phyloP scores from a whole-genome alignment of 2,113 vertebrate genomes.

The Alexandromys fortis region DNA sequence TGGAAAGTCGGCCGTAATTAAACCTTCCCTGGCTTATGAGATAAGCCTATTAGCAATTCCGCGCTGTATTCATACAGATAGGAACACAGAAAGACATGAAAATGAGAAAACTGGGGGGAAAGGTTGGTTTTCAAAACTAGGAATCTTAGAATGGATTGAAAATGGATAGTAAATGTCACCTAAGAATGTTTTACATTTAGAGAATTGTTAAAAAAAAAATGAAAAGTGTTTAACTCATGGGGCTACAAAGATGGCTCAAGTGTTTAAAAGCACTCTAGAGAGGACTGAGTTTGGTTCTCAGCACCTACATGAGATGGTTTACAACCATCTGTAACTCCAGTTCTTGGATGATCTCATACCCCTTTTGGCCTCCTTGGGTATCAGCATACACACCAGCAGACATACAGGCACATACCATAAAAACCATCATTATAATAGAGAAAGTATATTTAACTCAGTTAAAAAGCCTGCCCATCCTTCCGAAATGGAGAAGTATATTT shows the following conservation, averaged over 20 bases:
- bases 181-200: neutral
- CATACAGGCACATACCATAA: neutral
- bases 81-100: neutral
- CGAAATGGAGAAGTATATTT: neutral
- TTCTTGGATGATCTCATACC: neutral
- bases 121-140: conserved; percentile 30
- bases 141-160: conserved; percentile 31
- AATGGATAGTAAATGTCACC: neutral
- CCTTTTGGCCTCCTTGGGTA: neutral
- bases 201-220: neutral
- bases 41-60: neutral
- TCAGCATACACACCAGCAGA: neutral
- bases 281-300: neutral
- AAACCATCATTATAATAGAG: neutral
- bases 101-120: neutral
- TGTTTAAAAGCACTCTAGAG: too few relatives aligned
- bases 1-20: conserved; percentile 25
- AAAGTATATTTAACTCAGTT: neutral
- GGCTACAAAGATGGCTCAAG: neutral
- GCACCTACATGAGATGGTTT: neutral
- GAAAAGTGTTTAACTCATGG: neutral
- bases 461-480: neutral
- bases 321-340: neutral
- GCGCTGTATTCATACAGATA: neutral
- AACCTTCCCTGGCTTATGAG: conserved; percentile 23